Conservation (phyloP, 1,140 invertebrate genomes). For the Drosophila tsacasi region DNA sequence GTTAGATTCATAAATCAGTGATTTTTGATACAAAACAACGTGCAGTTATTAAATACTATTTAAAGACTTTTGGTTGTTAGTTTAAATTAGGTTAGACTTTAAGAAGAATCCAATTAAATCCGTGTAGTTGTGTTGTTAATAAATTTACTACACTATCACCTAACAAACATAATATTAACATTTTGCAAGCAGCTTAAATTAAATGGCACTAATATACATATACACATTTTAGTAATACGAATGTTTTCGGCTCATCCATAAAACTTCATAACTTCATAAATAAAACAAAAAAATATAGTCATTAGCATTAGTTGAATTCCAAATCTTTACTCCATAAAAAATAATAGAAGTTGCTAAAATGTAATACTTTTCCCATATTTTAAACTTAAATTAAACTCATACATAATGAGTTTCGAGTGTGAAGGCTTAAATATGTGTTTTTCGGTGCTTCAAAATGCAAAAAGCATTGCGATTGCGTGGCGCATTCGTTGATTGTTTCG, state of each 20-base stretch:
- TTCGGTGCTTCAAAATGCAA: conserved; percentile 31
- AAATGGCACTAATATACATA: too few relatives aligned
- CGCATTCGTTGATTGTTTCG: conserved; percentile 65
- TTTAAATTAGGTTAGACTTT: neutral
- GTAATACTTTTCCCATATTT: neutral
- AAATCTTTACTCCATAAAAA: neutral
- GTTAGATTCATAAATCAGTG: too few relatives aligned
- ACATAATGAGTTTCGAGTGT: neutral
- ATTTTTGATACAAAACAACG: neutral
- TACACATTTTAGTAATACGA: too few relatives aligned
- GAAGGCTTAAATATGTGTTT: neutral
- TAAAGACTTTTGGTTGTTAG: neutral
- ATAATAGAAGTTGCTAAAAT: neutral
- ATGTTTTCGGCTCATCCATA: too few relatives aligned
- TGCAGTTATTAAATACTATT: neutral
- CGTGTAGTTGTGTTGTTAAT: too few relatives aligned
- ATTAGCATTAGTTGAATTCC: too few relatives aligned
- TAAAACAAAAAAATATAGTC: neutral
- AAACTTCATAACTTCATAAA: neutral
- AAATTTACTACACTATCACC: too few relatives aligned
- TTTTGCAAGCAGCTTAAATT: too few relatives aligned
- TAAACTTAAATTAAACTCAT: neutral
- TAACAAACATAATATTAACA: too few relatives aligned
- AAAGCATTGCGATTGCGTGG: conserved; percentile 51
- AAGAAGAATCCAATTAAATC: neutral